phyloP scores from a whole-genome alignment of 2,113 vertebrate genomes.

The Chiloscyllium plagiosum region DNA sequence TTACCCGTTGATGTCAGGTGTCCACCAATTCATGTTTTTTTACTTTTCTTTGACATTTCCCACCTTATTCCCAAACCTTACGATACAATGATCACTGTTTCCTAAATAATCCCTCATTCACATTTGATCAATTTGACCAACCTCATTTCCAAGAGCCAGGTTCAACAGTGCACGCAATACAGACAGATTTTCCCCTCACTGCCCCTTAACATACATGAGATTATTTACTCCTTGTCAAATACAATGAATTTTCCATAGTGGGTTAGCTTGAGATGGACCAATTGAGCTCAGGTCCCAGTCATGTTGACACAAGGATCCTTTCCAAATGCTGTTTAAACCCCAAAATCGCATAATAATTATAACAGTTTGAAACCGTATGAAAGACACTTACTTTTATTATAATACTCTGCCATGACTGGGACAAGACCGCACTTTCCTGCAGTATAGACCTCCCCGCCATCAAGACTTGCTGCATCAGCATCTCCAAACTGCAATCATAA shows the following conservation, averaged over 20 bases:
- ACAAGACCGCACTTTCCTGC: constrained; percentile 73
- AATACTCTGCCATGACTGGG: constrained; percentile 71
- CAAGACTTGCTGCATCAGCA: constrained; percentile 71
- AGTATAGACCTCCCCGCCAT: constrained; percentile 73
- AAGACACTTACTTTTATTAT: constrained; percentile 43
- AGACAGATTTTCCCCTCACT: too few relatives aligned
- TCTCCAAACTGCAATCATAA: constrained; percentile 63
- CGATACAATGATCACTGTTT: too few relatives aligned
- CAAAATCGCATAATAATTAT: background rate
- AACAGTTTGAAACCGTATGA: background rate
- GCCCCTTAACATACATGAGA: background rate
- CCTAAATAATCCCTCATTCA: too few relatives aligned
- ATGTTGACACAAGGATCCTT: background rate
- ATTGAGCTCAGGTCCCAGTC: background rate
- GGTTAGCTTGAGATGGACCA: background rate
- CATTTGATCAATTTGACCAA: too few relatives aligned
- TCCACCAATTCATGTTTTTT: too few relatives aligned
- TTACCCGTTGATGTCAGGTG: too few relatives aligned
- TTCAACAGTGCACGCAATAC: too few relatives aligned
- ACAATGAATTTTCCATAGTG: background rate
- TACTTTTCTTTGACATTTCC: too few relatives aligned
- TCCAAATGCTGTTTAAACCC: background rate
- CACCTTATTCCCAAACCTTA: too few relatives aligned
- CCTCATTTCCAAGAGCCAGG: too few relatives aligned
- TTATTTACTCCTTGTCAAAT: background rate